These are phyloP conservation scores for Ormyrus thymus DNA, from an alignment of 2,888 invertebrate genomes.

Conservation along the genomic window DNA sequence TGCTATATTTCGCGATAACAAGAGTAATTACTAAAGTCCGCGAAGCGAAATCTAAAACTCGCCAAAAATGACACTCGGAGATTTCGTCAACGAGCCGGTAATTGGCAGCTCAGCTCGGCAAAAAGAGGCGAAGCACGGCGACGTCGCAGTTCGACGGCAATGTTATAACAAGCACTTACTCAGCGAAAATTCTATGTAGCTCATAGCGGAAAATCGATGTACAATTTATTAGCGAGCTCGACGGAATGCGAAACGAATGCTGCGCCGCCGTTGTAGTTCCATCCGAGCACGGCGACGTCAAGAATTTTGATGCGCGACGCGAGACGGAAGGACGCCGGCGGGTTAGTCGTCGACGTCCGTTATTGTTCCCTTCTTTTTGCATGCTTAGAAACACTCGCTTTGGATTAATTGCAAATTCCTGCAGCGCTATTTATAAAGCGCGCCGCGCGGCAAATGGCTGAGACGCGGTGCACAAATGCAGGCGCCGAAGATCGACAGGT, in stretches of 20 bases:
- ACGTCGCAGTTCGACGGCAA: not conserved
- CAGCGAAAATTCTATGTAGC: constrained; percentile 36
- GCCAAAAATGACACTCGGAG: too few relatives aligned
- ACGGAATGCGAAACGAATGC: constrained; percentile 58
- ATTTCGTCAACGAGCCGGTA: too few relatives aligned
- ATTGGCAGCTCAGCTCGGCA: too few relatives aligned
- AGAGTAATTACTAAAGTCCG: too few relatives aligned
- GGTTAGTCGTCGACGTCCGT: not conserved
- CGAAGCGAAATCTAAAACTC: too few relatives aligned
- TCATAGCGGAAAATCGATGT: constrained; percentile 43
- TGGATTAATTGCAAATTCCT: constrained; percentile 38
- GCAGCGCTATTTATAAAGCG: not conserved
- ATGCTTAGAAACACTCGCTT: not conserved
- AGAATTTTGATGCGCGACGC: constrained; percentile 37
- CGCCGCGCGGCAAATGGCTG: not conserved
- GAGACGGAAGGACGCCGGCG: not conserved
- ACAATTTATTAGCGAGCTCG: constrained; percentile 59
- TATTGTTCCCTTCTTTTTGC: not conserved
- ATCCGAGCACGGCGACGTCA: constrained; percentile 27
- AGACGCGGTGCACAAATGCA: not conserved
- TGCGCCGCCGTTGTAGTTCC: not conserved
- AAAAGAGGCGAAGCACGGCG: too few relatives aligned
- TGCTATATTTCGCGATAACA: too few relatives aligned
- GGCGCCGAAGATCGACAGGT: not conserved
- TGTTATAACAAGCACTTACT: constrained; percentile 22